Percentiles rank a stretch among this genome's conserved stretches.
Evolutionary conservation across 2,888 invertebrate genomes (phyloP).

Genomic region (Yponomeuta evonymella): DNA sequence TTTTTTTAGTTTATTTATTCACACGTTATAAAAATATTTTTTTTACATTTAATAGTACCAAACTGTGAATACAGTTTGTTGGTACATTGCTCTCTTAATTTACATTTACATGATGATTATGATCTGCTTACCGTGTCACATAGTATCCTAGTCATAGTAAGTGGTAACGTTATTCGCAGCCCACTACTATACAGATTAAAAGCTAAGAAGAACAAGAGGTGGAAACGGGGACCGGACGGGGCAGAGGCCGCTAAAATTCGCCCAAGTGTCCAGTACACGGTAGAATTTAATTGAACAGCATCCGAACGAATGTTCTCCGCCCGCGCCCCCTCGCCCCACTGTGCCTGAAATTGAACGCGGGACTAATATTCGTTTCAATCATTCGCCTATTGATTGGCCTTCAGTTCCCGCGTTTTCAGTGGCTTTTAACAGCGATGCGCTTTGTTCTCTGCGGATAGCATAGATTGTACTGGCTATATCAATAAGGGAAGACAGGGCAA

Average conservation of each 20-base stretch:
- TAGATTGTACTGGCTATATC: too few relatives aligned
- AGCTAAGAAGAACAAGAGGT: background rate
- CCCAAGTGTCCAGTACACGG: background rate
- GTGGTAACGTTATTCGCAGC: too few relatives aligned
- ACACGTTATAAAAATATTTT: too few relatives aligned
- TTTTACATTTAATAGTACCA: too few relatives aligned
- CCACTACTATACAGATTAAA: too few relatives aligned
- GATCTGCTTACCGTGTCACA: too few relatives aligned
- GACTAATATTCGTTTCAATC: slow-evolving; percentile 11
- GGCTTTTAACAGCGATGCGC: background rate
- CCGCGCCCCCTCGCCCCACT: background rate
- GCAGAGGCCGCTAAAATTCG: background rate
- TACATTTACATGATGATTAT: too few relatives aligned
- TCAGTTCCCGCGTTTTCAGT: background rate
- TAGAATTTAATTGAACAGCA: slow-evolving; percentile 1
- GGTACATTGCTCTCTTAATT: too few relatives aligned
- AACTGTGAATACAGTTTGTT: too few relatives aligned
- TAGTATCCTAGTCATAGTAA: too few relatives aligned
- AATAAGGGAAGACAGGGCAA: too few relatives aligned
- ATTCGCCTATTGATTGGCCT: slow-evolving; percentile 6
- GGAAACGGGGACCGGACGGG: background rate
- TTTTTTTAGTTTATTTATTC: too few relatives aligned
- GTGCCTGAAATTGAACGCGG: slow-evolving; percentile 3
- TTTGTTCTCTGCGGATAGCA: background rate
- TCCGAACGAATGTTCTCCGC: background rate